Conservation (phyloP, 2,888 invertebrate species). For the Napeogenes inachia region DNA sequence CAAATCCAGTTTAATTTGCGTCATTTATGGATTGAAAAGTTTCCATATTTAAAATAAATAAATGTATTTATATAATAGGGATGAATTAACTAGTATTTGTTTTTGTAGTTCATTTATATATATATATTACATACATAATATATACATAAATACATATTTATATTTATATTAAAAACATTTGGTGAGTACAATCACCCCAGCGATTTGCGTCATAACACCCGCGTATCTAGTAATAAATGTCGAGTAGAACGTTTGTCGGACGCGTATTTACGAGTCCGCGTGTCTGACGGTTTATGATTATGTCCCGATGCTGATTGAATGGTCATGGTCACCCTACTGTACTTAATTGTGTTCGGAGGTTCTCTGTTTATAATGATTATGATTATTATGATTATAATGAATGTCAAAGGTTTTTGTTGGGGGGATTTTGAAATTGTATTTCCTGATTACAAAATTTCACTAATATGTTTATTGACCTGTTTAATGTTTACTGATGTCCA, state of each 20-base stretch:
- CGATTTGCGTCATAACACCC: constrained; percentile 67
- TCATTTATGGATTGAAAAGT: too few relatives aligned
- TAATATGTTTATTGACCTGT: too few relatives aligned
- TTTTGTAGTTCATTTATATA: too few relatives aligned
- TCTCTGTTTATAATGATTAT: constrained; percentile 14
- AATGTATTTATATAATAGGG: too few relatives aligned
- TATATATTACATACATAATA: too few relatives aligned
- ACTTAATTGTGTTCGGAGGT: constrained; percentile 19
- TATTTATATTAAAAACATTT: neutral
- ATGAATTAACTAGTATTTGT: too few relatives aligned
- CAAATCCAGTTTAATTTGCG: too few relatives aligned
- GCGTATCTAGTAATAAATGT: constrained; percentile 56
- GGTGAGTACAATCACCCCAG: constrained; percentile 48
- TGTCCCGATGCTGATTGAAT: constrained; percentile 73
- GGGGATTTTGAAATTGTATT: constrained; percentile 1
- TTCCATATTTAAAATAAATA: too few relatives aligned
- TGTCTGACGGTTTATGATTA: constrained; percentile 69
- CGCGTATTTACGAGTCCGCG: constrained; percentile 64
- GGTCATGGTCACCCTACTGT: constrained; percentile 60
- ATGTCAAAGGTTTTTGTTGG: constrained; percentile 5
- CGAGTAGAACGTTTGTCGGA: constrained; percentile 43
- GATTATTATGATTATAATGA: constrained; percentile 23
- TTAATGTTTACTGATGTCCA: too few relatives aligned
- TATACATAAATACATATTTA: too few relatives aligned
- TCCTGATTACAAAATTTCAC: neutral